These are phyloP conservation scores for Mus spicilegus DNA, from an alignment of 2,113 vertebrate genomes.

Conservation along the genomic window DNA sequence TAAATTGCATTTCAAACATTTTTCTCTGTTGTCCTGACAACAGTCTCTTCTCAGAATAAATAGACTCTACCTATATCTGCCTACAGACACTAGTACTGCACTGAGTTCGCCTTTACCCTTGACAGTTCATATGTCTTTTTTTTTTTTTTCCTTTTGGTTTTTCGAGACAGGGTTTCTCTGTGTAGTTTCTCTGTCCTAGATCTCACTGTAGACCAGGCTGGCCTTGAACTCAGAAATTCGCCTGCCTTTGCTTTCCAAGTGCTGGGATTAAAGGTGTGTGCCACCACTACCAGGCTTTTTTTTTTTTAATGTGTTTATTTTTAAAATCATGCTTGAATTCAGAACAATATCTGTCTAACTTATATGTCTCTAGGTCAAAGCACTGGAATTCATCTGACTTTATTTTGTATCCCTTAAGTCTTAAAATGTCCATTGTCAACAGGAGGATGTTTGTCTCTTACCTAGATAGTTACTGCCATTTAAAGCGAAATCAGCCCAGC, in stretches of 20 bases:
- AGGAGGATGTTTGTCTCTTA: background rate
- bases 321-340: background rate
- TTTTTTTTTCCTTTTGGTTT: too few species aligned
- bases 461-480: background rate
- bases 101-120: background rate
- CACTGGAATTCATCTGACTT: background rate
- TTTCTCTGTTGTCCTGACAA: constrained; percentile 60
- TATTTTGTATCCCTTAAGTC: constrained; percentile 49
- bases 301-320: background rate
- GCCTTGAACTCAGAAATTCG: too few species aligned
- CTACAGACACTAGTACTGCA: background rate
- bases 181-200: too few species aligned
- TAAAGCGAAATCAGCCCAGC: constrained; percentile 5
- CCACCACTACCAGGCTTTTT: too few species aligned
- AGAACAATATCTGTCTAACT: background rate
- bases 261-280: too few species aligned
- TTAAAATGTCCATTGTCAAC: background rate
- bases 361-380: background rate
- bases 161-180: too few species aligned
- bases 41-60: constrained; percentile 52
- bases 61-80: constrained; percentile 37
- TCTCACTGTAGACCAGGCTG: too few species aligned
- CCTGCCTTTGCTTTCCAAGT: too few species aligned
- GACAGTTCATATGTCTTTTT: background rate
- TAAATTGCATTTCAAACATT: constrained; percentile 60